Conservation (phyloP, 64 coral and sea anemone species). For the Astreopora myriophthalma region DNA sequence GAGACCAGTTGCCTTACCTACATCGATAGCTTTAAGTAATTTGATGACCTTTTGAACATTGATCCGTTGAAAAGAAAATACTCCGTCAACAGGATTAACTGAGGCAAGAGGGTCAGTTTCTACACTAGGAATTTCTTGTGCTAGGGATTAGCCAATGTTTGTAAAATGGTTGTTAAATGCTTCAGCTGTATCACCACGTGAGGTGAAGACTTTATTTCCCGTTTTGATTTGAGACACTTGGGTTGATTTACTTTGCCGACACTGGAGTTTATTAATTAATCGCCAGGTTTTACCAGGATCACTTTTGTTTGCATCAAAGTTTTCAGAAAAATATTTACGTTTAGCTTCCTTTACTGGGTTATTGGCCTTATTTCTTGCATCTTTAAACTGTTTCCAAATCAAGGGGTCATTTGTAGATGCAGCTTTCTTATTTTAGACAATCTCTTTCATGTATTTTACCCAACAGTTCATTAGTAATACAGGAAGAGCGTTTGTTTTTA, state of each 20-base stretch:
- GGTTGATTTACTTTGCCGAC: background rate
- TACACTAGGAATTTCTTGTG: background rate
- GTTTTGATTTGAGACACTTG: background rate
- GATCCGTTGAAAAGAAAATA: background rate
- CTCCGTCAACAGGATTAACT: background rate
- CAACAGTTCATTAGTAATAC: conserved; percentile 13
- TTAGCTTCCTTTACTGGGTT: background rate
- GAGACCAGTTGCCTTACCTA: conserved; percentile 14
- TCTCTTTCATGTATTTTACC: background rate
- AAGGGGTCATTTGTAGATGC: background rate
- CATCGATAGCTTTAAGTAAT: conserved; percentile 30
- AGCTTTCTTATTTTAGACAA: conserved; percentile 13
- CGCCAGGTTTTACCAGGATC: background rate
- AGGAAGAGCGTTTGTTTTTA: background rate
- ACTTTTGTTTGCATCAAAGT: background rate
- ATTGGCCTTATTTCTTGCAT: no score
- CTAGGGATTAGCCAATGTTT: background rate
- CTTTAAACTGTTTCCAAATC: background rate
- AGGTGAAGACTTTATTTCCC: background rate
- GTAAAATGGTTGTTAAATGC: conserved; percentile 37
- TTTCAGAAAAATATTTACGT: conserved; percentile 29
- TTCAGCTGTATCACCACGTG: background rate
- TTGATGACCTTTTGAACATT: background rate
- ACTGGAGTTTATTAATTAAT: no score
- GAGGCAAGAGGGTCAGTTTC: background rate